phyloP scores from a whole-genome alignment of 2,797 vertebrate species.

The Caiman crocodilus region DNA sequence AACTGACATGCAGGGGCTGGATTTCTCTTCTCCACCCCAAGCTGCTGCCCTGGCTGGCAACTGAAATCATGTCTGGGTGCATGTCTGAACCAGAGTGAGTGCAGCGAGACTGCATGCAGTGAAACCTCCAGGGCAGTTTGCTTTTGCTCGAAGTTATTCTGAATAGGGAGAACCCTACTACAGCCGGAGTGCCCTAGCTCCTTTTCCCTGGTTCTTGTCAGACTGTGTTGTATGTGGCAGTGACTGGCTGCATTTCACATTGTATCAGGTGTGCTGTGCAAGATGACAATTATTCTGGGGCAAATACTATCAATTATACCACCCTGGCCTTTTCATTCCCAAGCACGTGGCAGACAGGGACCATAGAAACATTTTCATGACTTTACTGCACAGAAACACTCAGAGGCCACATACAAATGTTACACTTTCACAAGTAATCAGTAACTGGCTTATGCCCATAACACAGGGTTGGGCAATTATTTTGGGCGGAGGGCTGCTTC shows the following conservation, averaged over 20 bases:
- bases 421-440: too few relatives aligned
- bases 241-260: neutral
- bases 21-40: neutral
- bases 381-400: neutral
- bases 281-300: neutral
- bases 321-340: neutral
- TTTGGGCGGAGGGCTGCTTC: too few relatives aligned
- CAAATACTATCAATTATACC: too few relatives aligned
- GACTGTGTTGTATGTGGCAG: neutral
- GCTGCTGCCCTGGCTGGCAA: slow-evolving; percentile 41
- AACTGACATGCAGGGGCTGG: neutral
- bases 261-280: slow-evolving; percentile 16
- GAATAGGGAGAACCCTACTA: neutral
- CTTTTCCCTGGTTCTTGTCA: neutral
- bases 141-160: neutral
- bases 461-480: too few relatives aligned
- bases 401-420: too few relatives aligned
- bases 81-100: slow-evolving; percentile 19
- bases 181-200: neutral
- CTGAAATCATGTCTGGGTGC: slow-evolving; percentile 6
- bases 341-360: neutral
- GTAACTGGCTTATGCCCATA: too few relatives aligned
- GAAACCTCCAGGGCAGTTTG: neutral
- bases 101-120: neutral
- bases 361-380: neutral